phyloP scores from a whole-genome alignment of 2,113 vertebrate species.

The Buteo buteo region DNA sequence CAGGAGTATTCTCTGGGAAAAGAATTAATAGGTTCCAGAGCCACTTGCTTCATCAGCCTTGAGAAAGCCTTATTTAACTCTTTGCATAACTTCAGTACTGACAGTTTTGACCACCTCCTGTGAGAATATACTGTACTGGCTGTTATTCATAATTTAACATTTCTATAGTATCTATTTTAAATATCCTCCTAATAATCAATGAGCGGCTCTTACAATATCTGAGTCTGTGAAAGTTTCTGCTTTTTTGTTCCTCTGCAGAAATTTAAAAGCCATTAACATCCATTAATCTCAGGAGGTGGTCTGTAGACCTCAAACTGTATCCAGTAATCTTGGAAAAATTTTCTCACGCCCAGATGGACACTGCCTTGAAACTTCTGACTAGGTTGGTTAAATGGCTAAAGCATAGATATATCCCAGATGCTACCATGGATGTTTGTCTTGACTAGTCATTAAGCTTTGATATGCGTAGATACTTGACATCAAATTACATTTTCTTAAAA shows the following conservation, averaged over 20 bases:
- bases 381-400: constrained; percentile 2
- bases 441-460: constrained; percentile 48
- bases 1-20: neutral
- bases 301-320: neutral
- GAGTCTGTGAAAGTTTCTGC: neutral
- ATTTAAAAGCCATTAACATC: neutral
- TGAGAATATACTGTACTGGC: neutral
- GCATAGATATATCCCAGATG: neutral
- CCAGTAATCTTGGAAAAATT: neutral
- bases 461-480: constrained; percentile 23
- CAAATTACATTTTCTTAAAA: constrained; percentile 61
- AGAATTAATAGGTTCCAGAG: constrained; percentile 26
- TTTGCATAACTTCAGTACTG: neutral
- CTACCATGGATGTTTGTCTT: constrained; percentile 36
- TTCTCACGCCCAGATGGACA: neutral
- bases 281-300: neutral
- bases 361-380: constrained; percentile 17
- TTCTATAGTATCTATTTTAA: neutral
- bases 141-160: neutral
- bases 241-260: neutral
- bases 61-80: constrained; percentile 21
- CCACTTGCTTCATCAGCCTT: neutral
- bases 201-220: neutral
- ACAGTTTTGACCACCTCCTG: neutral
- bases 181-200: neutral